phyloP scores from a whole-genome alignment of 2,797 vertebrate species.

The Coregonus suidteri region DNA sequence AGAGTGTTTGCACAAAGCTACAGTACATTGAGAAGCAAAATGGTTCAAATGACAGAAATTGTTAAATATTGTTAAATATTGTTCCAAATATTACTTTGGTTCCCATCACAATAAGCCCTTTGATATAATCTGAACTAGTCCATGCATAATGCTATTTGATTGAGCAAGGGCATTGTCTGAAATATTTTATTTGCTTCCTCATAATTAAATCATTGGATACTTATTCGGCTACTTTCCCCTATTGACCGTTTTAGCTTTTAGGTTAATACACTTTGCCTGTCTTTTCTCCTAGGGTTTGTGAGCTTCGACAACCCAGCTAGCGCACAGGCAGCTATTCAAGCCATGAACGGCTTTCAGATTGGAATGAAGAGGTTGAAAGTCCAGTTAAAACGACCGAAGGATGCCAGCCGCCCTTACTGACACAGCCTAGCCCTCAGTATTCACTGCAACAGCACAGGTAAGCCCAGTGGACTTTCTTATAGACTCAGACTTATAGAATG shows the following conservation, averaged over 20 bases:
- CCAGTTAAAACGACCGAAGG: slow-evolving; percentile 96
- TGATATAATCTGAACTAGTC: not conserved
- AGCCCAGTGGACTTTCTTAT: slow-evolving; percentile 20
- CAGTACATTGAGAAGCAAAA: not conserved
- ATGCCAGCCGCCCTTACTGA: slow-evolving; percentile 96
- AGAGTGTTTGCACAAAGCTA: not conserved
- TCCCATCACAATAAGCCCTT: not conserved
- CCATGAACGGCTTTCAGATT: slow-evolving; percentile 99
- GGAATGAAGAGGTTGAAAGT: slow-evolving; percentile 99
- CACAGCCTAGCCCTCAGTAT: slow-evolving; percentile 68
- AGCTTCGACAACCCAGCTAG: slow-evolving; percentile 99
- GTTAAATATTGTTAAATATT: not conserved
- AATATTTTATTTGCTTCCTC: not conserved
- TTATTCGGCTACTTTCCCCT: not conserved
- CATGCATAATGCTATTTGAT: not conserved
- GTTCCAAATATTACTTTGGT: not conserved
- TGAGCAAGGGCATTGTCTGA: not conserved
- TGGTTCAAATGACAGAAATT: not conserved
- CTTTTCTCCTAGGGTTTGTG: slow-evolving; percentile 85
- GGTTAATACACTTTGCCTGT: not conserved
- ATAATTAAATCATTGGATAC: not conserved
- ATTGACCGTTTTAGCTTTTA: not conserved
- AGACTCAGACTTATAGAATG: slow-evolving; percentile 36
- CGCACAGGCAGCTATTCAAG: slow-evolving; percentile 96
- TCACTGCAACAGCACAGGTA: slow-evolving; percentile 81